A percentile compares a stretch with the other conserved stretches of the same genome.
Conservation (phyloP, 2,888 invertebrate species). For the Cremastinae sp. region DNA sequence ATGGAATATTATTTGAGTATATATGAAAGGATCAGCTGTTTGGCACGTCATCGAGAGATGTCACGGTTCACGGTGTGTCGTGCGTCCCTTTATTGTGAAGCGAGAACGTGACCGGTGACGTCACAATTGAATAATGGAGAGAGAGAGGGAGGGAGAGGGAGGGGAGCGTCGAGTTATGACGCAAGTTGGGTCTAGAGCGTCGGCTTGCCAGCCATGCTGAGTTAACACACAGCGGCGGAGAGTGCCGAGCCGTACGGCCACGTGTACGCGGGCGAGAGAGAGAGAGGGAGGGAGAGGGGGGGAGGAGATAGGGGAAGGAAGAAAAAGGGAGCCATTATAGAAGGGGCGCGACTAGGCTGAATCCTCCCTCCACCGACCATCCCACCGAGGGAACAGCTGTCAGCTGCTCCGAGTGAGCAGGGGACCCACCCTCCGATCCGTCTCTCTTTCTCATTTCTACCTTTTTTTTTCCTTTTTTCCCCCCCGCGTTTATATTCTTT, state of each 20-base stretch:
- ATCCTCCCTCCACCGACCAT: constrained; percentile 80
- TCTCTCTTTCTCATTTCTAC: constrained; percentile 48
- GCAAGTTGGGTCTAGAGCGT: constrained; percentile 24
- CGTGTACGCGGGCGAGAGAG: constrained; percentile 60
- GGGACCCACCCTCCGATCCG: constrained; percentile 72
- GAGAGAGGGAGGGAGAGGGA: constrained; percentile 9
- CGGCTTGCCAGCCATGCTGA: constrained; percentile 77
- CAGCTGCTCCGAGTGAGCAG: constrained; percentile 78
- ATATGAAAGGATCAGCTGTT: too few species aligned
- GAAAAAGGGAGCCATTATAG: constrained; percentile 81
- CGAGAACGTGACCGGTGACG: constrained; percentile 33
- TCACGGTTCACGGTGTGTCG: not conserved
- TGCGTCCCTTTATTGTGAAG: not conserved
- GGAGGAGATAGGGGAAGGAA: constrained; percentile 77
- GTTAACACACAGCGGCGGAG: constrained; percentile 26
- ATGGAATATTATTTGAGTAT: too few species aligned
- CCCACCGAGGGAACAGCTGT: constrained; percentile 80
- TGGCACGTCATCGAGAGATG: not conserved
- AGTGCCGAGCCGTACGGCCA: constrained; percentile 31
- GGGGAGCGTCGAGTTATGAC: constrained; percentile 38
- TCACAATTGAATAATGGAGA: constrained; percentile 52
- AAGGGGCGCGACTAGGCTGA: constrained; percentile 81
- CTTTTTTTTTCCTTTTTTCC: constrained; percentile 52
- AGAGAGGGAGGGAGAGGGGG: constrained; percentile 79
- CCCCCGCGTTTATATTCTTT: constrained; percentile 50